Conservation (phyloP, 2,888 invertebrate genomes). For the Drosophila fulvimacula region DNA sequence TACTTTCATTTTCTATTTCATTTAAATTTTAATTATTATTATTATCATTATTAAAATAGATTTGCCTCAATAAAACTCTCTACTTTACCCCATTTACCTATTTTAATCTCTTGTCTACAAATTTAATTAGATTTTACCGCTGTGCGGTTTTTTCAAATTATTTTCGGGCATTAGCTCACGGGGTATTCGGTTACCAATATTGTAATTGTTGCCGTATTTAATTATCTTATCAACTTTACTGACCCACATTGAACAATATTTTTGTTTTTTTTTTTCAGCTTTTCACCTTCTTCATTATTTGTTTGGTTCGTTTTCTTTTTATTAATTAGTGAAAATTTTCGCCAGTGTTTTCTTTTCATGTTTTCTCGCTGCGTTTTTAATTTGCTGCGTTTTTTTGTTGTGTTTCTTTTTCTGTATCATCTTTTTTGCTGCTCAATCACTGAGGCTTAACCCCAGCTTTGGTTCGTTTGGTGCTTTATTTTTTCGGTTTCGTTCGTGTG, state of each 20-base stretch:
- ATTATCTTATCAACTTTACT: not conserved
- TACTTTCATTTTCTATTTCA: not conserved
- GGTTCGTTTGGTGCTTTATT: conserved; percentile 32
- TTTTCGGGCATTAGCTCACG: not conserved
- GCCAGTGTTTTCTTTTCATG: conserved; percentile 50
- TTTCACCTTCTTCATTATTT: not conserved
- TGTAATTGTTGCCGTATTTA: not conserved
- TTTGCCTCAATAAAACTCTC: no score
- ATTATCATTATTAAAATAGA: not conserved
- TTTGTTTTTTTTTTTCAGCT: not conserved
- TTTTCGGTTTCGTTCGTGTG: conserved; percentile 13
- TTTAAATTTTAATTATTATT: not conserved
- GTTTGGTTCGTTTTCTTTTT: conserved; percentile 20
- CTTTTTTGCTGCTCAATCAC: conserved; percentile 24
- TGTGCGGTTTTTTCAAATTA: not conserved
- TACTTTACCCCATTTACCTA: no score
- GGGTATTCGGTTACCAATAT: not conserved
- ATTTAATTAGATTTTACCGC: not conserved
- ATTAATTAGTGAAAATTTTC: conserved; percentile 64
- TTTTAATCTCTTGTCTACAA: not conserved
- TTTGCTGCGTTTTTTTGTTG: conserved; percentile 42
- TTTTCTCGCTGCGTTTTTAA: conserved; percentile 40
- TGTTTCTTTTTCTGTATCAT: conserved; percentile 14
- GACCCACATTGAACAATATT: not conserved
- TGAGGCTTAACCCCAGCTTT: conserved; percentile 43